Evolutionary conservation across 2,113 vertebrate genomes (phyloP), one percentile per base, ranked within the genome.

Genomic region (Chaenogobius annularis): DNA sequence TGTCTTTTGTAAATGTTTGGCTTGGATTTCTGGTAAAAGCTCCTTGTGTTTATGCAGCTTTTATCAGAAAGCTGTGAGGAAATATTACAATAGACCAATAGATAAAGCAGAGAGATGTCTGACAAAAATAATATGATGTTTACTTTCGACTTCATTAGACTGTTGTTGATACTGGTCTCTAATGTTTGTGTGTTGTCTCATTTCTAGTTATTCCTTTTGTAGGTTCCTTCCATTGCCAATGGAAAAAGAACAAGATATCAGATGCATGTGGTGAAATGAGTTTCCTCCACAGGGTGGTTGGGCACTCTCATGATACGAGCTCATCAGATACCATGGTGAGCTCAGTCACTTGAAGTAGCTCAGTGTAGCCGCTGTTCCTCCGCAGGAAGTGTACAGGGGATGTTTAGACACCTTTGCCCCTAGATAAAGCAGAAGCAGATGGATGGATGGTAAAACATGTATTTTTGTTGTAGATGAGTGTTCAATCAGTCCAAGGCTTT

Each of bases 91-190:
- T 59, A 64, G 37, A 66, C 64, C 20, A 46, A 66, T n/a, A 43
- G 19, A 44, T 64, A 44, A 64, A 20, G 62, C 37, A 15, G 62
- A 44, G 31, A 44, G 12, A 46, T 23, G 37, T 11, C 43, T 66
- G 64, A 44, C 64, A 46, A 44, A 43, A 47, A 46, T 47, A 66
- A 66, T 66, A 47, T 22, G 5, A 17, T 12, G n/a, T 47, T 66
- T 65, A 47, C 19, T 66, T 47, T 66, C 23, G 40, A 66, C 64
- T 66, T 47, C 43, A 66, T 66, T 44, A 47, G n/a, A 47, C 17
- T 23, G 64, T 47, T 13, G 14, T 11, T 23, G 64, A 47, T 47
- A 1, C 43, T 22, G 19, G 12, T 43, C 43, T 66, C 37, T 22
- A 20, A 66, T 22, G 40, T 66, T 43, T 22, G 43, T 46, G 40